phyloP scores from a whole-genome alignment of 2,797 vertebrate genomes.

The Acestrorhynchus altus region DNA sequence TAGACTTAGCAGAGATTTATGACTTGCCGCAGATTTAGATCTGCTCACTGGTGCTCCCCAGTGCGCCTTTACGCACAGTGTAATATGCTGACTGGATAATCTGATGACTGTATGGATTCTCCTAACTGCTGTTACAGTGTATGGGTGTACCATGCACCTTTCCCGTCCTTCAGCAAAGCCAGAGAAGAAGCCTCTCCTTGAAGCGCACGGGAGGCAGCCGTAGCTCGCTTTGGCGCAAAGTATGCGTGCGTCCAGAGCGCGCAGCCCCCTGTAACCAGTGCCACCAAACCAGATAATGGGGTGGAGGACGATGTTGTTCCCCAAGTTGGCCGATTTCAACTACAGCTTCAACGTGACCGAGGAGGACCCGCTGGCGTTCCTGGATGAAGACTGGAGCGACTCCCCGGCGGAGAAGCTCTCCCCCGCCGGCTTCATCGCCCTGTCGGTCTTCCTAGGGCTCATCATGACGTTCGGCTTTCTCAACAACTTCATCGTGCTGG shows the following conservation, averaged over 20 bases:
- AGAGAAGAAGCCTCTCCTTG: too few species aligned
- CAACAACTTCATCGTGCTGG: conserved; percentile 87
- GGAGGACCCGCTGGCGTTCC: conserved; percentile 57
- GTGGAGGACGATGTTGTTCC: conserved; percentile 62
- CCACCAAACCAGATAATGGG: background rate
- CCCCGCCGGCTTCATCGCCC: conserved; percentile 78
- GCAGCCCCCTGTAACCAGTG: background rate
- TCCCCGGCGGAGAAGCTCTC: conserved; percentile 72
- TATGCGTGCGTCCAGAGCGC: background rate
- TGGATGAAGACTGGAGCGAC: conserved; percentile 62
- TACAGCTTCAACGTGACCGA: conserved; percentile 76
- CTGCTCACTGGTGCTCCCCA: background rate
- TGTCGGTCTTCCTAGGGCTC: conserved; percentile 86
- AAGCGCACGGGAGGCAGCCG: too few species aligned
- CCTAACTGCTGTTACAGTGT: too few species aligned
- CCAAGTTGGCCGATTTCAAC: conserved; percentile 72
- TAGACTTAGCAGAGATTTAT: background rate
- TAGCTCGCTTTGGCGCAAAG: too few species aligned
- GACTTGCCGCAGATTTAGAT: background rate
- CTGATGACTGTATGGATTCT: background rate
- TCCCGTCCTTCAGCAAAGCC: background rate
- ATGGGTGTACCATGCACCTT: background rate
- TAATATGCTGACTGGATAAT: too few species aligned
- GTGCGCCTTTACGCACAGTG: background rate
- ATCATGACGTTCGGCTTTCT: conserved; percentile 89